Evolutionary conservation across 2,797 vertebrate species (phyloP).

Genomic region (Atherinosoma microstoma): DNA sequence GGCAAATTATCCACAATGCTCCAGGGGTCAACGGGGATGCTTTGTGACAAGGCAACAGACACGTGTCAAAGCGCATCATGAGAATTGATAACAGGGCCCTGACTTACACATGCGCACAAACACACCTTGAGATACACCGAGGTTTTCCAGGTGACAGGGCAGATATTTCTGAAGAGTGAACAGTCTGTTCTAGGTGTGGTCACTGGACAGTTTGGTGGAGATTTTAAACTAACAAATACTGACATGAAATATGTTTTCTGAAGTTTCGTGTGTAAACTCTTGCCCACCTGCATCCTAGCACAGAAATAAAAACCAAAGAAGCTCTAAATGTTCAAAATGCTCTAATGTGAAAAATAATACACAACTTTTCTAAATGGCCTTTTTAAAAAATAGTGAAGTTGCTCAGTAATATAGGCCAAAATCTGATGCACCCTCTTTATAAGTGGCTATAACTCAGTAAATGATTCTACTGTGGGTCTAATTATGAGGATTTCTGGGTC

Average conservation of each 20-base stretch:
- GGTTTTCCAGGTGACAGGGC: constrained; percentile 7
- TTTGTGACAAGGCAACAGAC: constrained; percentile 66
- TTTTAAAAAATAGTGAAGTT: background rate
- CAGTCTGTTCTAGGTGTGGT: background rate
- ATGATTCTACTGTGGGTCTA: background rate
- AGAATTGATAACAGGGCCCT: constrained; percentile 42
- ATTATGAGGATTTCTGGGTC: background rate
- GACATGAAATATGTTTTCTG: background rate
- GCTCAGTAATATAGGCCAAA: background rate
- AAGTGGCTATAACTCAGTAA: background rate
- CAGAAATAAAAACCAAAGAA: background rate
- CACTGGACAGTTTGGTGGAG: background rate
- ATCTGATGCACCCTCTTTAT: background rate
- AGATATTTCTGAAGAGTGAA: constrained; percentile 14
- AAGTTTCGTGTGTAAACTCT: background rate
- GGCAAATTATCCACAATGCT: constrained; percentile 61
- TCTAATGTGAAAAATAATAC: no score
- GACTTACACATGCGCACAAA: constrained; percentile 12
- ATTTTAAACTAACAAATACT: background rate
- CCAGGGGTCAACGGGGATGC: constrained; percentile 56
- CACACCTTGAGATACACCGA: constrained; percentile 15
- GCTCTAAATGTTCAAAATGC: no score
- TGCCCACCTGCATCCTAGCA: background rate
- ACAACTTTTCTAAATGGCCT: background rate
- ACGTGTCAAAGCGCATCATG: constrained; percentile 50